Conservation (phyloP, 1,140 invertebrate genomes). For the Carcinoscorpius rotundicauda region DNA sequence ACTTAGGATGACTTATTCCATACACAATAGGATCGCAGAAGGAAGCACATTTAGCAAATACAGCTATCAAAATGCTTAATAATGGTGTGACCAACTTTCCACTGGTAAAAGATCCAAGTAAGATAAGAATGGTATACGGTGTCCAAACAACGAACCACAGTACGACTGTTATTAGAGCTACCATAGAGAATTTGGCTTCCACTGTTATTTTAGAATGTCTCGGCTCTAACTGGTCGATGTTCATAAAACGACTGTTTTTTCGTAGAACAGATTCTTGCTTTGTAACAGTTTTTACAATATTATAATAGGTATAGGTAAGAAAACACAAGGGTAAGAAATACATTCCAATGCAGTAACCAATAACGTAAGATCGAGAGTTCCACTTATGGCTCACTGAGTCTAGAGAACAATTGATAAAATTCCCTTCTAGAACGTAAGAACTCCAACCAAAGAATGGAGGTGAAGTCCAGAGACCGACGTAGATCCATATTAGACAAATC, state of each 20-base stretch:
- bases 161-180: conserved; percentile 64
- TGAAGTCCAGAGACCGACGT: conserved; percentile 51
- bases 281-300: conserved; percentile 64
- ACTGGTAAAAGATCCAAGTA: conserved; percentile 53
- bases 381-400: conserved; percentile 55
- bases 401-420: conserved; percentile 70
- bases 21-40: conserved; percentile 72
- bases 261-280: conserved; percentile 69
- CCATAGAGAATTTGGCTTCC: conserved; percentile 25
- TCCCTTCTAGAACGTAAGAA: conserved; percentile 71
- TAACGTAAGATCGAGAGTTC: conserved; percentile 48
- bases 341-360: conserved; percentile 51
- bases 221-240: conserved; percentile 41
- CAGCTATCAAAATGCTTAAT: conserved; percentile 59
- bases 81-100: conserved; percentile 41
- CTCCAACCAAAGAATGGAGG: conserved; percentile 63
- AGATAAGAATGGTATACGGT: conserved; percentile 64
- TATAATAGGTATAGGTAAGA: conserved; percentile 64
- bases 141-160: conserved; percentile 77
- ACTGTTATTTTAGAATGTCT: background rate
- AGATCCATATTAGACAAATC: conserved; percentile 54
- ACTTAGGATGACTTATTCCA: conserved; percentile 67
- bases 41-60: conserved; percentile 64
- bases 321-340: conserved; percentile 55
- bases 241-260: conserved; percentile 73